These are phyloP conservation scores for Peromyscus polionotus DNA, from an alignment of 2,113 vertebrate genomes.

Conservation along the genomic window DNA sequence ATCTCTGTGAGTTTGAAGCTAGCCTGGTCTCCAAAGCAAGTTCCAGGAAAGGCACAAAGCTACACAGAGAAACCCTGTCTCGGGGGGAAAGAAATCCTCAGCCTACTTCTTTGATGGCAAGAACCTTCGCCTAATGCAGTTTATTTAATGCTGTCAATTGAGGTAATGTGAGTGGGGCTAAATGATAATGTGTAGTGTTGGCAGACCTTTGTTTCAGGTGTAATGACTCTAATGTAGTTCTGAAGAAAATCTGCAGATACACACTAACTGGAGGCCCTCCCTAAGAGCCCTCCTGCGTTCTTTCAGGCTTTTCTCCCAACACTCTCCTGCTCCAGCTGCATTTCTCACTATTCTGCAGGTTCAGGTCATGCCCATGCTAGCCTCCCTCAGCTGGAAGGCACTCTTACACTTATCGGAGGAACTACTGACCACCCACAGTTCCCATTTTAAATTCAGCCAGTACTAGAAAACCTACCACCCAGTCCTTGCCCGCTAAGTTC, in stretches of 20 bases:
- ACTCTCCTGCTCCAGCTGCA: neutral
- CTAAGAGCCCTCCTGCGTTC: neutral
- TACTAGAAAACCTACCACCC: neutral
- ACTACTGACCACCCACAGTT: neutral
- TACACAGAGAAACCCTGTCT: too few relatives aligned
- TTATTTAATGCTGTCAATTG: neutral
- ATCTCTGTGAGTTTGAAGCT: too few relatives aligned
- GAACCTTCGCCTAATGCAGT: neutral
- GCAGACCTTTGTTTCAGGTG: neutral
- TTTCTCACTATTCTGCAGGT: neutral
- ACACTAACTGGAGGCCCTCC: neutral
- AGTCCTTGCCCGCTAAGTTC: conserved; percentile 12
- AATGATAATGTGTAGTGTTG: neutral
- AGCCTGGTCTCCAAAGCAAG: too few relatives aligned
- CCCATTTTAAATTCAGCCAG: neutral
- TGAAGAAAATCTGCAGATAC: neutral
- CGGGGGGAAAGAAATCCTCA: neutral
- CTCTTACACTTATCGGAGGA: neutral
- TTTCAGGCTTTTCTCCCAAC: neutral
- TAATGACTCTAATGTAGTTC: neutral
- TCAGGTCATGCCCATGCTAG: neutral
- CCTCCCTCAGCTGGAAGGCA: neutral
- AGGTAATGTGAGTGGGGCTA: neutral
- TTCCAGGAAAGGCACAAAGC: too few relatives aligned
- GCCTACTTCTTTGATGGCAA: neutral